Evolutionary conservation across 2,888 invertebrate species (phyloP).

Genomic region (Tolmerus cingulatus): DNA sequence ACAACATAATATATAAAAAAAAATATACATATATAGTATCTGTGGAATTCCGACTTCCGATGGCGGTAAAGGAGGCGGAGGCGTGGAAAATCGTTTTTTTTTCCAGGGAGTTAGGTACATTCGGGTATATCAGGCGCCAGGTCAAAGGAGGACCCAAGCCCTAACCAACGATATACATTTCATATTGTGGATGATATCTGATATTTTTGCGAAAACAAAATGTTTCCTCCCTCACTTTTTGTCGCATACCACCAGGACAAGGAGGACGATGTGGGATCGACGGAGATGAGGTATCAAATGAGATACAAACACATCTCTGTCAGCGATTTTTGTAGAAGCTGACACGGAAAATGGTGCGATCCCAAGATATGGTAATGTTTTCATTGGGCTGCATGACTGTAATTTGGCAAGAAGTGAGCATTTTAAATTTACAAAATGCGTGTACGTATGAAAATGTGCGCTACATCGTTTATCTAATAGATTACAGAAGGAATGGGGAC

Average conservation of each 20-base stretch:
- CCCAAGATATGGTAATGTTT: not conserved
- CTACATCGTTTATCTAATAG: not conserved
- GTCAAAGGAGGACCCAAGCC: not conserved
- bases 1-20: not conserved
- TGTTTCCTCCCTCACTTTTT: not conserved
- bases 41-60: not conserved
- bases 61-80: not conserved
- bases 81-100: not conserved
- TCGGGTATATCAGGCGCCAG: not conserved
- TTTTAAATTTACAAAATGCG: not conserved
- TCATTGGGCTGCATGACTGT: not conserved
- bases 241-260: not conserved
- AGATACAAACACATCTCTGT: conserved; percentile 21
- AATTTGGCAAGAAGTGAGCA: not conserved
- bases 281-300: not conserved
- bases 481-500: not conserved
- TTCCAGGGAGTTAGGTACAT: conserved; percentile 17
- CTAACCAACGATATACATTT: conserved; percentile 5
- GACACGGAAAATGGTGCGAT: not conserved
- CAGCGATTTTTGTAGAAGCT: not conserved
- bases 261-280: not conserved
- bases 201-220: conserved; percentile 16
- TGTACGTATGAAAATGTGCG: not conserved
- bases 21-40: not conserved
- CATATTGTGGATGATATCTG: conserved; percentile 25